Evolutionary conservation across 2,888 invertebrate species (phyloP), one percentile per base, ranked within the genome.

Genomic region (Microctonus brassicae): DNA sequence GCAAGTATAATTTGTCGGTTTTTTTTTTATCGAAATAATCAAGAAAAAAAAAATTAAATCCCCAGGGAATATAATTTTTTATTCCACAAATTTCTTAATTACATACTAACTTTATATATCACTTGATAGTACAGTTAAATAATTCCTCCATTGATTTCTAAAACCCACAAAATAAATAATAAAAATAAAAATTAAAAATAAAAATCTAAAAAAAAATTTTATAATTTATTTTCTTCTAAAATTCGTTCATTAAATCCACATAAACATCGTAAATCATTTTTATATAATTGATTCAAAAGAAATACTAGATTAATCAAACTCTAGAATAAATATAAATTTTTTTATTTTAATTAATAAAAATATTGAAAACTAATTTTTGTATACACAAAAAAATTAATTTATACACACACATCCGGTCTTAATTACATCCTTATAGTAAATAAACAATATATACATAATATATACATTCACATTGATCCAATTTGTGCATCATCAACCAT

Each of bases 401-500:
- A n/a, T 7, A n/a, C 20, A 17, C 4, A 47, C 1, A 4, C n/a
- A 47, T 17, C 17, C 7, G 1, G 7, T 17, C 47, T 47, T 47
- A 7, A 47, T 47, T 20, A 34, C 20, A 58, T 58, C 34, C 52
- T 11, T 53, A 60, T 24, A 61, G 20, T 34, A 60, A 29, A 34
- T 13, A 34, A 22, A 22, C 11, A 9, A 22, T 55, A 24, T 20
- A 22, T 55, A 13, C 10, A 5, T 20, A 22, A 36, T 13, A 22
- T 61, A 13, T 7, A 17, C 3, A 29, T 29, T 3, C 26, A 11
- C 17, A 53, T 17, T 33, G 58, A 11, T 52, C 39, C 64, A 66
- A 66, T 66, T 66, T 60, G 36, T 57, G n/a, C 60, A 33, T 65
- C 62, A 65, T 70, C 39, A 42, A 33, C 34, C 7, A 39, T 64